Evolutionary conservation across 2,113 vertebrate species (phyloP).

Genomic region (Hippocampus abdominalis): DNA sequence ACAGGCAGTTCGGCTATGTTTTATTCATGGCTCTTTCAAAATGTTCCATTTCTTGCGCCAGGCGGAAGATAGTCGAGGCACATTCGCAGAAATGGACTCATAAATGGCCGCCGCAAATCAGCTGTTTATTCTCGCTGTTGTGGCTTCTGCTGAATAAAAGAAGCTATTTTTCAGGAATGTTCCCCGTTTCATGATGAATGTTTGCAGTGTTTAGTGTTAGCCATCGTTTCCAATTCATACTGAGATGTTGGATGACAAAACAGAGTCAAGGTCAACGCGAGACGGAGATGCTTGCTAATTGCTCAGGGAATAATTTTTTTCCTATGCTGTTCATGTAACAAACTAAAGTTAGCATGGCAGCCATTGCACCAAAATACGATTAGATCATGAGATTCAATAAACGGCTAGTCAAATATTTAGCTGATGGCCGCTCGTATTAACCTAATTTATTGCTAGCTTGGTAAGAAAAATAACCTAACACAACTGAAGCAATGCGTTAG

Average conservation of each 20-base stretch:
- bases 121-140: slow-evolving; percentile 24
- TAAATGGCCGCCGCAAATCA: slow-evolving; percentile 6
- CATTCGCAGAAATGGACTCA: slow-evolving; percentile 12
- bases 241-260: neutral
- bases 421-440: no score
- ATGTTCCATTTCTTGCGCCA: slow-evolving; percentile 49
- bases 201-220: neutral
- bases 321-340: neutral
- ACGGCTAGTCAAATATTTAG: no score
- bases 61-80: slow-evolving; percentile 13
- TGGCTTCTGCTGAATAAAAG: neutral
- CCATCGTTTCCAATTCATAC: neutral
- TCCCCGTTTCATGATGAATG: neutral
- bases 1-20: slow-evolving; percentile 66
- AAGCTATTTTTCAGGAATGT: neutral
- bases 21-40: slow-evolving; percentile 65
- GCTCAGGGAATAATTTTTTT: neutral
- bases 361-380: neutral
- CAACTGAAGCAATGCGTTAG: neutral
- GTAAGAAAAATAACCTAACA: neutral
- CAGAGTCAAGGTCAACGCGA: neutral
- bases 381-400: no score
- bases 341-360: neutral
- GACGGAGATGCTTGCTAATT: neutral
- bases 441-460: neutral